Base-by-base conservation (phyloP, 1,140 invertebrate genomes). In the Trichomalopsis sarcophagae region DNA sequence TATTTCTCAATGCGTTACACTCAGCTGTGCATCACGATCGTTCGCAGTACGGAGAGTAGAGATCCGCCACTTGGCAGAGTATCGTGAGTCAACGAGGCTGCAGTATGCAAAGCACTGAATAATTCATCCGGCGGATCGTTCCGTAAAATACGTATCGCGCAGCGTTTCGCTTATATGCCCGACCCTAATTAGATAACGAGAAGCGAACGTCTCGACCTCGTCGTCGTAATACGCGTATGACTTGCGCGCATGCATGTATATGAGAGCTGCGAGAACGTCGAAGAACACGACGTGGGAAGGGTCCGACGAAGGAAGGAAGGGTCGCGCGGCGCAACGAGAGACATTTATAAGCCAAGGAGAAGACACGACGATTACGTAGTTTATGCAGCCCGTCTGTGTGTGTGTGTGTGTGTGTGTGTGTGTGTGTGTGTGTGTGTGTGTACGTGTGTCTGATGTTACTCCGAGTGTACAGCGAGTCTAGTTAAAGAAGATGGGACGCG, bases 161-260 rank as follows among this genome's bases (percentile, higher is more conserved):
- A 36, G 55, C 78, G 17, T 47, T 81, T 36, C 9, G 36, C 23
- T 68, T 62, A 62, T 62, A 62, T 23, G 62, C 21, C n/a, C 13
- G 68, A 47, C 66, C 82, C 23, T 84, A 84, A 84, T 79, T 79
- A 79, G 75, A 79, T 71, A 77, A 84, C 40, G n/a, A 80, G 77
- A 62, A 74, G 68, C 73, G 2, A 40, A 47, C 66, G 44, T 71
- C 76, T 71, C 47, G 40, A 17, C 7, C 75, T 47, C 44, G 44
- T 47, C 44, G 44, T 47, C 44, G 44, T 47, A 13, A 47, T 13
- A 13, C 50, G 23, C 44, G 23, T 13, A 44, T 14, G 75, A 27
- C 68, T 17, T 62, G 62, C 33, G 6, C 73, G n/a, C 62, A 75
- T 36, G 74, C 36, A 23, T 23, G 10, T 30, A n/a, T 44, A 23